Conservation (phyloP, 2,888 invertebrate species). For the Pomacea canaliculata region DNA sequence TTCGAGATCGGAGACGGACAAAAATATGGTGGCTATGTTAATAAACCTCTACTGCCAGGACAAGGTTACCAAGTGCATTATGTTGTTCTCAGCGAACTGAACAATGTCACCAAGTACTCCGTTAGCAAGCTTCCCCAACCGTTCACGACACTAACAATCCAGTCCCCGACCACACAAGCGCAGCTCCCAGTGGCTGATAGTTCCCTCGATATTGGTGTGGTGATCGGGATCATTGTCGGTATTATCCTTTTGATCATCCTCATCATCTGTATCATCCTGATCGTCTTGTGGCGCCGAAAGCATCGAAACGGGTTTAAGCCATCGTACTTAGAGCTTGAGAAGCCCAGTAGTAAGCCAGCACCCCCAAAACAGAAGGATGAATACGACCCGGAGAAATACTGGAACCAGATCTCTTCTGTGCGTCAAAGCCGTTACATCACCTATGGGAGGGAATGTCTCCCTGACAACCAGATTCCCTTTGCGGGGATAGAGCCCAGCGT, state of each 20-base stretch:
- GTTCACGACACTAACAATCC: conserved; percentile 23
- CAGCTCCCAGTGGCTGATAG: background rate
- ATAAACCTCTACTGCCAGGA: conserved; percentile 79
- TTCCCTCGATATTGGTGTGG: conserved; percentile 15
- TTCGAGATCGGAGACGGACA: conserved; percentile 85
- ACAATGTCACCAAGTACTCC: conserved; percentile 77
- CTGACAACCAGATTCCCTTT: conserved; percentile 25
- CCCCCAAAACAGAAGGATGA: conserved; percentile 41
- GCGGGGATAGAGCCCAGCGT: conserved; percentile 20
- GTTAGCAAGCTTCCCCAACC: conserved; percentile 72
- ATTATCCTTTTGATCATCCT: conserved; percentile 40
- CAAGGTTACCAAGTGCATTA: conserved; percentile 78
- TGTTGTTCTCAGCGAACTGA: conserved; percentile 80
- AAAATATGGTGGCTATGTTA: conserved; percentile 81
- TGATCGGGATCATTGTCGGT: conserved; percentile 37
- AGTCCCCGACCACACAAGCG: background rate
- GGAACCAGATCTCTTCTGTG: conserved; percentile 51
- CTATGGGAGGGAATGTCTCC: conserved; percentile 48
- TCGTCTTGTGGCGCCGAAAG: conserved; percentile 48
- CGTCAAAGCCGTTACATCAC: conserved; percentile 54
- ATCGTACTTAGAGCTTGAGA: conserved; percentile 12
- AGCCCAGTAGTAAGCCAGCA: conserved; percentile 17
- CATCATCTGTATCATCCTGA: conserved; percentile 47
- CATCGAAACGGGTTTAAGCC: conserved; percentile 11
- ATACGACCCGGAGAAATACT: conserved; percentile 53